A percentile compares a stretch with the other conserved stretches of the same genome.
These are phyloP conservation scores for Lydus trimaculatus DNA, from an alignment of 2,888 invertebrate species.

Conservation along the genomic window DNA sequence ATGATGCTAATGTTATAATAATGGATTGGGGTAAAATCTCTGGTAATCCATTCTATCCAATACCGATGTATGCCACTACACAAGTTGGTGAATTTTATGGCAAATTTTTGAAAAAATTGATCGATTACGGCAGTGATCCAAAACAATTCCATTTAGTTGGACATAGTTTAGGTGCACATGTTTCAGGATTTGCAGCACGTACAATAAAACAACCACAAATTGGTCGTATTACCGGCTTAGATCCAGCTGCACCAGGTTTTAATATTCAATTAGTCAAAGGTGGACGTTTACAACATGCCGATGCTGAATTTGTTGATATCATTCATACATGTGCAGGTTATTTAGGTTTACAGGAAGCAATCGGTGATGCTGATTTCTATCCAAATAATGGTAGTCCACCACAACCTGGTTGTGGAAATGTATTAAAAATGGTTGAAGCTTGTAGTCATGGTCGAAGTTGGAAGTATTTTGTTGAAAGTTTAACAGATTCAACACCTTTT, in stretches of 20 bases:
- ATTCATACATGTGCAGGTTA: slow-evolving; percentile 76
- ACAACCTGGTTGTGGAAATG: slow-evolving; percentile 73
- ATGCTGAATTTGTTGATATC: slow-evolving; percentile 77
- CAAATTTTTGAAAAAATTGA: slow-evolving; percentile 59
- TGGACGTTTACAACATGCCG: slow-evolving; percentile 67
- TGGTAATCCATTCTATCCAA: slow-evolving; percentile 48
- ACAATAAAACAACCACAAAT: slow-evolving; percentile 55
- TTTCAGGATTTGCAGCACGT: slow-evolving; percentile 59
- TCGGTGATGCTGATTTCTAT: slow-evolving; percentile 78
- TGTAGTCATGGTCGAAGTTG: slow-evolving; percentile 76
- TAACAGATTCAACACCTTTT: slow-evolving; percentile 65
- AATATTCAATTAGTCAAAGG: slow-evolving; percentile 59
- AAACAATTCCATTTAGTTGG: slow-evolving; percentile 65
- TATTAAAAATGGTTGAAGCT: slow-evolving; percentile 62
- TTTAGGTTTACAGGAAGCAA: slow-evolving; percentile 66
- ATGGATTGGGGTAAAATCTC: slow-evolving; percentile 52
- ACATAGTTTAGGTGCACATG: slow-evolving; percentile 68
- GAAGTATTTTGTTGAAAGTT: slow-evolving; percentile 71
- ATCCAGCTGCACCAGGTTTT: slow-evolving; percentile 75
- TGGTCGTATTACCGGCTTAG: slow-evolving; percentile 69
- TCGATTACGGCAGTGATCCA: slow-evolving; percentile 52
- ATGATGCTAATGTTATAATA: slow-evolving; percentile 62
- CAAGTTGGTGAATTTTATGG: slow-evolving; percentile 64
- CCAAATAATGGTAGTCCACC: slow-evolving; percentile 73
- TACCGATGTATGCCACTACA: slow-evolving; percentile 55